Conservation (phyloP, 2,888 invertebrate genomes). For the Drosophila subsilvestris region DNA sequence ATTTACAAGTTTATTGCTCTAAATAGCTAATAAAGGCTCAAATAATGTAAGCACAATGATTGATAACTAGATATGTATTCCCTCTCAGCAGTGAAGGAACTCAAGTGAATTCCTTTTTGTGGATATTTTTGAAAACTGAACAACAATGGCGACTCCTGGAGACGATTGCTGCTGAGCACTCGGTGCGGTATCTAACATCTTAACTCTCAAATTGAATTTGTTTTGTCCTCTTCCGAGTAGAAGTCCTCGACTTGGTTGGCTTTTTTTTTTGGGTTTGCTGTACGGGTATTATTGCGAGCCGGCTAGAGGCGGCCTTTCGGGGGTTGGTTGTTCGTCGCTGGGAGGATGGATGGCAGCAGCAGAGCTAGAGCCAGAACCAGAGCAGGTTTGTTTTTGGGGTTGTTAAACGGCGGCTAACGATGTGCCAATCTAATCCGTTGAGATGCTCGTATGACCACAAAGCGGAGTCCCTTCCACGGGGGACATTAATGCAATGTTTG, state of each 20-base stretch:
- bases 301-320: conserved; percentile 15
- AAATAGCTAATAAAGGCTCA: background rate
- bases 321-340: conserved; percentile 41
- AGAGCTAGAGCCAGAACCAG: background rate
- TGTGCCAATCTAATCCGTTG: conserved; percentile 60
- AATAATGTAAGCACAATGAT: conserved; percentile 10
- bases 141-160: conserved; percentile 39
- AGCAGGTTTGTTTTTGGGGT: conserved; percentile 32
- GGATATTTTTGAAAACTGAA: conserved; percentile 19
- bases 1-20: background rate
- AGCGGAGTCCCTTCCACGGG: background rate
- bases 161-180: conserved; percentile 12
- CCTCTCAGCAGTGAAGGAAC: background rate
- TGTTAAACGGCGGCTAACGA: conserved; percentile 66
- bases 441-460: conserved; percentile 23
- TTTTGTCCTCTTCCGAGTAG: conserved; percentile 42
- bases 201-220: conserved; percentile 38
- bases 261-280: conserved; percentile 19
- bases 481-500: conserved; percentile 18
- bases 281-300: conserved; percentile 20
- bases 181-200: conserved; percentile 29
- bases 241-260: conserved; percentile 36
- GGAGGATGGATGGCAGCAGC: conserved; percentile 20
- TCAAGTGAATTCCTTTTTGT: conserved; percentile 20
- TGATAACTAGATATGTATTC: conserved; percentile 4